Conservation (phyloP, 2,888 invertebrate genomes). For the Priocnemis perturbator region DNA sequence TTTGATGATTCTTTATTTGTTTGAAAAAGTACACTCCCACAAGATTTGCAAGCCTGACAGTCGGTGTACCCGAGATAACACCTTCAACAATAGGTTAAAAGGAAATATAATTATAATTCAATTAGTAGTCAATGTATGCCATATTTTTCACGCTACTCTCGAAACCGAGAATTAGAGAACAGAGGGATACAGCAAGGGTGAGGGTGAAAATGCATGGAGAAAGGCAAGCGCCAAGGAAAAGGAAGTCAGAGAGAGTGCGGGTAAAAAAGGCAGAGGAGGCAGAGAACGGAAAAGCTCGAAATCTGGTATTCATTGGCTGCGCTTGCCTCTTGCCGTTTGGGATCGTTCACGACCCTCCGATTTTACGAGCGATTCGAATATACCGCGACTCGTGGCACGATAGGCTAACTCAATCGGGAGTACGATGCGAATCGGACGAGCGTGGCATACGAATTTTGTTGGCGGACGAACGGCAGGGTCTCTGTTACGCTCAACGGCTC, state of each 20-base stretch:
- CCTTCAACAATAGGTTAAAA: no score
- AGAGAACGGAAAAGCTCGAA: conserved; percentile 12
- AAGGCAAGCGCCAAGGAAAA: not conserved
- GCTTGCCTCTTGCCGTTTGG: conserved; percentile 24
- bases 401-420: conserved; percentile 55
- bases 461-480: not conserved
- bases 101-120: no score
- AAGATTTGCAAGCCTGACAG: no score
- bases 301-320: conserved; percentile 51
- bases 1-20: no score
- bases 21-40: no score
- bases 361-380: conserved; percentile 47
- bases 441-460: conserved; percentile 44
- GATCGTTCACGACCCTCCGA: conserved; percentile 39
- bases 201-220: not conserved
- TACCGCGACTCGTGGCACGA: conserved; percentile 40
- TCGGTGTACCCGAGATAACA: no score
- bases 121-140: no score
- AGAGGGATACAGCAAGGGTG: not conserved
- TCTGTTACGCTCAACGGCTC: not conserved
- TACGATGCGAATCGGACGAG: conserved; percentile 41
- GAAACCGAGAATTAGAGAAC: no score
- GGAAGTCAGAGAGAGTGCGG: not conserved
- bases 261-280: conserved; percentile 8
- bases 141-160: no score